Evolutionary conservation across 2,113 vertebrate genomes (phyloP).

Genomic region (Chaetops frenatus): DNA sequence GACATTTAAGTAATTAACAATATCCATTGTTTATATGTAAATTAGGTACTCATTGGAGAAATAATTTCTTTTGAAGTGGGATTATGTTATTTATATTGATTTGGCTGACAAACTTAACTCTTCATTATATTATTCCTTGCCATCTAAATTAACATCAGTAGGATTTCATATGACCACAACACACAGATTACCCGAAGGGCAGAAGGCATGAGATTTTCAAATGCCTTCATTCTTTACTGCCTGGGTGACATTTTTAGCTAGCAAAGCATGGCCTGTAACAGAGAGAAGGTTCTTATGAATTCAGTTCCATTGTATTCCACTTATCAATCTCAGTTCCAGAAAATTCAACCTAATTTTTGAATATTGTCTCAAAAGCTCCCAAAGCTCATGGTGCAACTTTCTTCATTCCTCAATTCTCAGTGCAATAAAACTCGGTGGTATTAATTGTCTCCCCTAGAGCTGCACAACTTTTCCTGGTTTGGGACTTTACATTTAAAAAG

Average conservation of each 20-base stretch:
- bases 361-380: neutral
- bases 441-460: neutral
- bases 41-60: slow-evolving; percentile 9
- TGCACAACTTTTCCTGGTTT: neutral
- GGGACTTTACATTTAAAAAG: neutral
- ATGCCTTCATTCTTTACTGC: neutral
- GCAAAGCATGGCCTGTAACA: neutral
- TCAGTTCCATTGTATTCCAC: neutral
- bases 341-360: neutral
- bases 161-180: neutral
- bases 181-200: neutral
- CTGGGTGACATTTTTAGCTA: neutral
- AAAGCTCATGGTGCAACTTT: neutral
- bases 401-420: neutral
- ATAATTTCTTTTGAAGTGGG: neutral
- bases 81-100: neutral
- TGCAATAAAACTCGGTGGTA: neutral
- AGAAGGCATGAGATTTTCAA: neutral
- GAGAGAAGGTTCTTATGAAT: neutral
- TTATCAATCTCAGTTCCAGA: neutral
- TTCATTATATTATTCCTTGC: neutral
- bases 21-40: neutral
- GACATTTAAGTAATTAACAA: slow-evolving; percentile 5
- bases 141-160: neutral
- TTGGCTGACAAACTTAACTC: neutral